Evolutionary conservation across 2,113 vertebrate genomes (phyloP).

Genomic region (Gambusia affinis): DNA sequence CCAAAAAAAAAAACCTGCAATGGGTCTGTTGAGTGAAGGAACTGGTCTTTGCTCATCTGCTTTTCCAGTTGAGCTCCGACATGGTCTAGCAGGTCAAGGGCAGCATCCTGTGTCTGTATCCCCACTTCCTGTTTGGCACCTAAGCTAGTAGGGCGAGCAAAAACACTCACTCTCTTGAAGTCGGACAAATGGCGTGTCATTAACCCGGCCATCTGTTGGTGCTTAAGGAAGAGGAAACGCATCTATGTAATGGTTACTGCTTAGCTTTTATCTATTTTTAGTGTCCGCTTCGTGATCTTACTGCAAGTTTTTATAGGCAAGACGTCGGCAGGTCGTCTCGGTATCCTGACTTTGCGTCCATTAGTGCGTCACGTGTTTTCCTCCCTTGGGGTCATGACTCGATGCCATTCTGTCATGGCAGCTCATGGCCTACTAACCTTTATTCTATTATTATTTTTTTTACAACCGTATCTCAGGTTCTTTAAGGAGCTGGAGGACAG

Average conservation of each 20-base stretch:
- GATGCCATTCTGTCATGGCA: neutral
- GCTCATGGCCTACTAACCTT: slow-evolving; percentile 17
- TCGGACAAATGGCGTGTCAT: slow-evolving; percentile 45
- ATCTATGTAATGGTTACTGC: slow-evolving; percentile 60
- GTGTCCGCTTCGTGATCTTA: slow-evolving; percentile 56
- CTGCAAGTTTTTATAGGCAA: slow-evolving; percentile 26
- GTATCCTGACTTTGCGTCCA: slow-evolving; percentile 45
- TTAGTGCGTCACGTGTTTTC: slow-evolving; percentile 28
- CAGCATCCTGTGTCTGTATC: slow-evolving; percentile 51
- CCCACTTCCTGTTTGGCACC: slow-evolving; percentile 74
- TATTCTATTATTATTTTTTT: neutral
- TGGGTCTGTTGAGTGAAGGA: neutral
- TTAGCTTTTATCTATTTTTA: slow-evolving; percentile 62
- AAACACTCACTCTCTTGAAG: slow-evolving; percentile 39
- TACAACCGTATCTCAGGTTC: slow-evolving; percentile 80
- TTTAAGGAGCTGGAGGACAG: slow-evolving; percentile 91
- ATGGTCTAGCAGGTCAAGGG: slow-evolving; percentile 34
- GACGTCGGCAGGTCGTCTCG: slow-evolving; percentile 46
- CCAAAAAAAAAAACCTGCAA: neutral
- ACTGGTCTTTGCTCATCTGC: neutral
- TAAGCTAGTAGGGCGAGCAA: slow-evolving; percentile 4
- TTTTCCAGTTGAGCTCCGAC: slow-evolving; percentile 46
- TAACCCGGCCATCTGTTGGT: slow-evolving; percentile 64
- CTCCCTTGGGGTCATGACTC: neutral
- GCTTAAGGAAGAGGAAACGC: slow-evolving; percentile 73